phyloP scores from a whole-genome alignment of 1,140 invertebrate genomes.

The Bombus confusus region DNA sequence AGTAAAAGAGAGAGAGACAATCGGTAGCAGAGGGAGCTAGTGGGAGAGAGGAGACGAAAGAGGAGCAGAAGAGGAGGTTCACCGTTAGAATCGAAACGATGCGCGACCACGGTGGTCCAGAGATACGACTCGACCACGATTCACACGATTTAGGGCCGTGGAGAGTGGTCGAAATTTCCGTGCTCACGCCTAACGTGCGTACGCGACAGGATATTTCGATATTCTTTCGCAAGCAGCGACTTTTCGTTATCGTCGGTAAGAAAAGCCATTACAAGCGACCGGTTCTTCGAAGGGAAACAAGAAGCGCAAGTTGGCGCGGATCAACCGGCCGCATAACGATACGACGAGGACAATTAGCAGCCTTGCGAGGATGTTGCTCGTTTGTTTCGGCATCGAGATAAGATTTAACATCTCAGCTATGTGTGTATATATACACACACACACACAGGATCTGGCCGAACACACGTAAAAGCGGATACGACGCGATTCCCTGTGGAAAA shows the following conservation, averaged over 20 bases:
- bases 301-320: constrained; percentile 30
- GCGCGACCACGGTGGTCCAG: constrained; percentile 43
- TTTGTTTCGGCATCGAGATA: background rate
- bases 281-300: constrained; percentile 25
- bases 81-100: constrained; percentile 50
- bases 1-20: background rate
- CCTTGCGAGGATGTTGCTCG: background rate
- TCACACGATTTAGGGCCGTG: constrained; percentile 19
- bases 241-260: constrained; percentile 19
- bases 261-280: constrained; percentile 46
- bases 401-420: background rate
- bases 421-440: too few species aligned
- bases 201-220: background rate
- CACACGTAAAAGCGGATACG: too few species aligned
- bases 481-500: too few species aligned
- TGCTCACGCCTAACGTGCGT: background rate
- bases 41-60: background rate
- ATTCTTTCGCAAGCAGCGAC: too few species aligned
- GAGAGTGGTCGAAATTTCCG: background rate
- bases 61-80: background rate
- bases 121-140: background rate
- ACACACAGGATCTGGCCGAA: too few species aligned
- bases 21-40: too few species aligned
- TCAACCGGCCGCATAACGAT: constrained; percentile 2
- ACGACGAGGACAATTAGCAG: background rate